These are phyloP conservation scores for Nyctibius bracteatus DNA, from an alignment of 2,113 vertebrate genomes.

Conservation along the genomic window DNA sequence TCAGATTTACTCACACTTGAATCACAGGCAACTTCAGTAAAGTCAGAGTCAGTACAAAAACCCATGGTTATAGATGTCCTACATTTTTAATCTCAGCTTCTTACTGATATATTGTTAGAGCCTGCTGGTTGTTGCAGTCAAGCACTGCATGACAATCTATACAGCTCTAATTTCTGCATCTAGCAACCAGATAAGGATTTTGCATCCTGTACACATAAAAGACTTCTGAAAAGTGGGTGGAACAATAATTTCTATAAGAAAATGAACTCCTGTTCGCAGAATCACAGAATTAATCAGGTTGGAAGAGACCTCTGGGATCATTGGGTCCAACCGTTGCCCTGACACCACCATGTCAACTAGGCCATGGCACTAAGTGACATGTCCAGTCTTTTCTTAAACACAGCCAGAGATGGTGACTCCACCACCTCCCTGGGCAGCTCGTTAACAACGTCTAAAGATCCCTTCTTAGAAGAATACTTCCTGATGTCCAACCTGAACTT, in stretches of 20 bases:
- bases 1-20: background rate
- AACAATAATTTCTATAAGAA: background rate
- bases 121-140: background rate
- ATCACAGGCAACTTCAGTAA: background rate
- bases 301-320: too few relatives aligned
- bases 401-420: too few relatives aligned
- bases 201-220: background rate
- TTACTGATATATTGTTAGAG: background rate
- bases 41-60: background rate
- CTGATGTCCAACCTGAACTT: too few relatives aligned
- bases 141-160: fast-evolving
- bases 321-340: too few relatives aligned
- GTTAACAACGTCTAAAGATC: too few relatives aligned
- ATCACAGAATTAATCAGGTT: too few relatives aligned
- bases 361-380: too few relatives aligned
- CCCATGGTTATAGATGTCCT: background rate
- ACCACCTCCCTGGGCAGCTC: too few relatives aligned
- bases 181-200: background rate
- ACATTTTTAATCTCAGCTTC: background rate
- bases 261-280: background rate
- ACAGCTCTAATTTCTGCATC: background rate
- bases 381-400: too few relatives aligned
- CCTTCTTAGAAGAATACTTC: too few relatives aligned
- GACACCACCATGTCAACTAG: too few relatives aligned
- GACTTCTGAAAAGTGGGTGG: background rate